These are phyloP conservation scores for Drosophila chauvacae DNA, from an alignment of 1,140 invertebrate species.

Conservation along the genomic window DNA sequence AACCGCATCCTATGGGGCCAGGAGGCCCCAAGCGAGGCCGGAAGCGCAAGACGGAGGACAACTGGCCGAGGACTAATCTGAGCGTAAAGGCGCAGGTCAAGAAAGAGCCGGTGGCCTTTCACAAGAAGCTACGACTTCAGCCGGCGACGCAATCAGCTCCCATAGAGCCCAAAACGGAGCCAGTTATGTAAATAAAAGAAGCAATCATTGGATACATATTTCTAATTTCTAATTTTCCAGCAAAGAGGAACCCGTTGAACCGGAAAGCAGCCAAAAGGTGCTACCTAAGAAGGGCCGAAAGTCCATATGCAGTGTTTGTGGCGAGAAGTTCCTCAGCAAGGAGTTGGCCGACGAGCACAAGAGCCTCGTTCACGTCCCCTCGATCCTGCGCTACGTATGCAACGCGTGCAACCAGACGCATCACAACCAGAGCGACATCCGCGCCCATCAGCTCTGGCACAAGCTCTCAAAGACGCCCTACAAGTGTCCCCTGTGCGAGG, in stretches of 20 bases:
- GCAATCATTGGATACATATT: background rate
- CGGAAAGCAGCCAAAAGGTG: background rate
- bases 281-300: constrained; percentile 46
- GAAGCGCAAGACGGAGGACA: constrained; percentile 54
- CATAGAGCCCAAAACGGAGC: constrained; percentile 34
- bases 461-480: constrained; percentile 80
- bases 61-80: constrained; percentile 13
- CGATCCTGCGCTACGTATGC: constrained; percentile 67
- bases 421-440: constrained; percentile 68
- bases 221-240: constrained; percentile 14
- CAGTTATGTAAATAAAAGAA: constrained; percentile 45
- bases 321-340: constrained; percentile 66
- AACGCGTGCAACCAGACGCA: constrained; percentile 75
- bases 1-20: constrained; percentile 7
- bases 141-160: constrained; percentile 5
- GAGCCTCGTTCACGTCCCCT: constrained; percentile 53
- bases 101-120: constrained; percentile 46
- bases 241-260: constrained; percentile 61
- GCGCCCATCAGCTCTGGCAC: constrained; percentile 81
- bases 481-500: constrained; percentile 67
- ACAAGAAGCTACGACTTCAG: constrained; percentile 64
- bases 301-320: constrained; percentile 66
- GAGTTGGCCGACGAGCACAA: constrained; percentile 66
- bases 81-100: constrained; percentile 37
- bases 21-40: constrained; percentile 43